phyloP scores from a whole-genome alignment of 2,888 invertebrate genomes.

The Argyra leucocephala region DNA sequence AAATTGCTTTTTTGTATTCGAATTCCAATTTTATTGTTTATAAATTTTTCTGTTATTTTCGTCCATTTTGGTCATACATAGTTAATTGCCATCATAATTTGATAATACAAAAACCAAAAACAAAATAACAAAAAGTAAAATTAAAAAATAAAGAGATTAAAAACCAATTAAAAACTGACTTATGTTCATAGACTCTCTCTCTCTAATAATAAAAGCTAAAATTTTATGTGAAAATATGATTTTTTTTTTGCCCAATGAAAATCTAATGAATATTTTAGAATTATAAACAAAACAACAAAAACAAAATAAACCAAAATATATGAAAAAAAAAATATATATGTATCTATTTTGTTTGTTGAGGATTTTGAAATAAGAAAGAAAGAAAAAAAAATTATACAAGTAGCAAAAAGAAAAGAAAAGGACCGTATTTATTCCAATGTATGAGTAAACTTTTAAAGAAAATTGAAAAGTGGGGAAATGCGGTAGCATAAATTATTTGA shows the following conservation, averaged over 20 bases:
- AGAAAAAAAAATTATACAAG: too few relatives aligned
- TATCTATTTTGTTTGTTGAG: neutral
- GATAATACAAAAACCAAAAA: neutral
- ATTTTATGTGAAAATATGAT: neutral
- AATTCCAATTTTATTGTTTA: neutral
- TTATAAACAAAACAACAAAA: neutral
- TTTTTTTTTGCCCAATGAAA: neutral
- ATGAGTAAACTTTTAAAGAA: neutral
- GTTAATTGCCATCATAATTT: constrained; percentile 4
- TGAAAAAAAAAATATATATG: too few relatives aligned
- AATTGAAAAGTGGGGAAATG: neutral
- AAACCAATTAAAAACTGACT: constrained; percentile 1
- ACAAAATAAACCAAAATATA: neutral
- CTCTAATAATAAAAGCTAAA: neutral
- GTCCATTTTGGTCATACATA: neutral
- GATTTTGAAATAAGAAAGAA: too few relatives aligned
- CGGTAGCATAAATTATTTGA: neutral
- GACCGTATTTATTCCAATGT: neutral
- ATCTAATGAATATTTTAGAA: neutral
- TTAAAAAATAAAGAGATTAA: neutral
- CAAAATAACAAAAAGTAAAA: constrained; percentile 10
- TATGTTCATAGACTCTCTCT: too few relatives aligned
- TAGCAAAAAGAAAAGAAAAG: neutral
- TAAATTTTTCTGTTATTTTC: neutral
- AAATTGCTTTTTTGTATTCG: neutral